Conservation (phyloP, 2,888 invertebrate genomes). For the Agonopterix arenella region DNA sequence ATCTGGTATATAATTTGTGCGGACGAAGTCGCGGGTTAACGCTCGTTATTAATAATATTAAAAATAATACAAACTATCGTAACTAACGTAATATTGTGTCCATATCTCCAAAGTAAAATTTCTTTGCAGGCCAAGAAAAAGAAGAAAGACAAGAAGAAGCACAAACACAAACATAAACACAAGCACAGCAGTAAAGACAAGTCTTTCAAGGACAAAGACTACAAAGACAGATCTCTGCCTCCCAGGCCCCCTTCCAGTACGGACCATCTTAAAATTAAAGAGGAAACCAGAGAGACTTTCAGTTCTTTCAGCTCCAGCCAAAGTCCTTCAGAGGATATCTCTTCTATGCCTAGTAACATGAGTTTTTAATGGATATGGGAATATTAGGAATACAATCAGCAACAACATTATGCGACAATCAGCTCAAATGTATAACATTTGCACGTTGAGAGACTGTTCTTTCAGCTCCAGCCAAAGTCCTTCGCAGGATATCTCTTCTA, state of each 20-base stretch:
- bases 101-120: conserved; percentile 5
- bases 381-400: too few relatives aligned
- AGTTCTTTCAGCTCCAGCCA: conserved; percentile 87
- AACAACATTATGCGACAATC: too few relatives aligned
- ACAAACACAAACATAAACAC: conserved; percentile 95
- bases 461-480: too few relatives aligned
- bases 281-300: conserved; percentile 85
- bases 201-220: conserved; percentile 64
- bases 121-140: conserved; percentile 79
- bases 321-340: conserved; percentile 78
- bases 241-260: conserved; percentile 52
- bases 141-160: conserved; percentile 87
- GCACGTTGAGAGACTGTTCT: neutral
- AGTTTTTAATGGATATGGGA: conserved; percentile 35
- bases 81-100: too few relatives aligned
- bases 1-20: too few relatives aligned
- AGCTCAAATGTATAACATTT: too few relatives aligned
- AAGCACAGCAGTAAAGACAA: conserved; percentile 81
- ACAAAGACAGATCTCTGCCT: conserved; percentile 33
- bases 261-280: conserved; percentile 79
- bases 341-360: conserved; percentile 62
- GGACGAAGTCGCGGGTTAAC: too few relatives aligned
- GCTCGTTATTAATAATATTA: too few relatives aligned
- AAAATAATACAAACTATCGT: too few relatives aligned
- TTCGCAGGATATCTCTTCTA: conserved; percentile 5